Evolutionary conservation across 2,797 vertebrate genomes (phyloP).

Genomic region (Urocyon cinereoargenteus): DNA sequence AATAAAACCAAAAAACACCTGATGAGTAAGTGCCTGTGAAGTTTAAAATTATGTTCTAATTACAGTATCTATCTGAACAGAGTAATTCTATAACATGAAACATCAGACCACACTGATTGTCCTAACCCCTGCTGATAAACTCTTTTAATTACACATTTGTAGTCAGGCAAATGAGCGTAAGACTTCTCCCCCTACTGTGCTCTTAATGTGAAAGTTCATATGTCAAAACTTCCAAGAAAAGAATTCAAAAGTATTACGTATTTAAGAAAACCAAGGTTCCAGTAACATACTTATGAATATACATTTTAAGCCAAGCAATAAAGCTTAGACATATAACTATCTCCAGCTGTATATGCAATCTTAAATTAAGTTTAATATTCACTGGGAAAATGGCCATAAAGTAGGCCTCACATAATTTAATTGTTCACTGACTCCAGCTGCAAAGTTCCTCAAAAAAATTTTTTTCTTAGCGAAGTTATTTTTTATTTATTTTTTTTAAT

Average conservation of each 20-base stretch:
- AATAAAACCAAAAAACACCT: constrained; percentile 42
- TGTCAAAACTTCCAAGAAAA: constrained; percentile 71
- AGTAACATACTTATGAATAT: background rate
- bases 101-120: constrained; percentile 85
- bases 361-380: background rate
- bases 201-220: constrained; percentile 83
- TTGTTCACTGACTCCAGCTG: background rate
- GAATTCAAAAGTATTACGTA: background rate
- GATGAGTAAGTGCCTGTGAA: constrained; percentile 62
- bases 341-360: background rate
- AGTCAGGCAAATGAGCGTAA: constrained; percentile 85
- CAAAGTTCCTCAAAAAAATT: background rate
- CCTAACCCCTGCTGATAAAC: constrained; percentile 85
- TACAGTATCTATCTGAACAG: constrained; percentile 86
- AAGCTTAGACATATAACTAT: background rate
- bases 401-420: background rate
- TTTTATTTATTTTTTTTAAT: too few species aligned
- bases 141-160: constrained; percentile 86
- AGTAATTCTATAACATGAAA: constrained; percentile 85
- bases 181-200: constrained; percentile 83
- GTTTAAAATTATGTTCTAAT: constrained; percentile 85
- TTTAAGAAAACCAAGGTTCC: background rate
- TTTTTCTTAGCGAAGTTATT: too few species aligned
- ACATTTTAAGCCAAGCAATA: background rate
- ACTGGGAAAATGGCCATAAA: background rate